A percentile compares a stretch with the other conserved stretches of the same genome.
Evolutionary conservation across 2,797 vertebrate genomes (phyloP).

Genomic region (Sparus aurata): DNA sequence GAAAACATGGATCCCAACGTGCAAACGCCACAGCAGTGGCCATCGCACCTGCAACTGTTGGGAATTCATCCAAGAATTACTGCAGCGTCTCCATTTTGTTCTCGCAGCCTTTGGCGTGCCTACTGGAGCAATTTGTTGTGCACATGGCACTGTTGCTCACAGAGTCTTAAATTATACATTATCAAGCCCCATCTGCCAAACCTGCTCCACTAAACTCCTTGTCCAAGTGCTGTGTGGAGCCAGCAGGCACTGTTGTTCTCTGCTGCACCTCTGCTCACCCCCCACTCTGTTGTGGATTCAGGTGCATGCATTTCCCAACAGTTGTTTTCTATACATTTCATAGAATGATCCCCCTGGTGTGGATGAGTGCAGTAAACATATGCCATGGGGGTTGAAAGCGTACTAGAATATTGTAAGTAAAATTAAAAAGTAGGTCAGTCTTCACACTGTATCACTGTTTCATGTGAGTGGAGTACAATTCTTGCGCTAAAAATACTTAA

Average conservation of each 20-base stretch:
- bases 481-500: background rate
- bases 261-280: constrained; percentile 18
- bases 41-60: background rate
- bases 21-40: background rate
- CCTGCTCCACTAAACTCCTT: constrained; percentile 22
- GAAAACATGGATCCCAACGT: background rate
- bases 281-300: constrained; percentile 1
- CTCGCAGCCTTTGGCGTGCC: background rate
- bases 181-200: constrained; percentile 25
- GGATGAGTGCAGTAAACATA: background rate
- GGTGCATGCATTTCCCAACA: background rate
- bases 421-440: too few relatives aligned
- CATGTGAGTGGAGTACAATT: background rate
- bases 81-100: constrained; percentile 17
- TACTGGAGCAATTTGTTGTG: constrained; percentile 18
- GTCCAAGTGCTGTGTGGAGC: background rate
- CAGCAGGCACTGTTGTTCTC: constrained; percentile 1
- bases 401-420: background rate
- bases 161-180: constrained; percentile 16
- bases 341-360: background rate
- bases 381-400: background rate
- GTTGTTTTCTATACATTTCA: background rate
- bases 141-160: constrained; percentile 1
- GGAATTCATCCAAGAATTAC: constrained; percentile 11
- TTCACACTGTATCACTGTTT: background rate